Evolutionary conservation across 2,888 invertebrate species (phyloP).

Genomic region (Drosophila quasianomalipes): DNA sequence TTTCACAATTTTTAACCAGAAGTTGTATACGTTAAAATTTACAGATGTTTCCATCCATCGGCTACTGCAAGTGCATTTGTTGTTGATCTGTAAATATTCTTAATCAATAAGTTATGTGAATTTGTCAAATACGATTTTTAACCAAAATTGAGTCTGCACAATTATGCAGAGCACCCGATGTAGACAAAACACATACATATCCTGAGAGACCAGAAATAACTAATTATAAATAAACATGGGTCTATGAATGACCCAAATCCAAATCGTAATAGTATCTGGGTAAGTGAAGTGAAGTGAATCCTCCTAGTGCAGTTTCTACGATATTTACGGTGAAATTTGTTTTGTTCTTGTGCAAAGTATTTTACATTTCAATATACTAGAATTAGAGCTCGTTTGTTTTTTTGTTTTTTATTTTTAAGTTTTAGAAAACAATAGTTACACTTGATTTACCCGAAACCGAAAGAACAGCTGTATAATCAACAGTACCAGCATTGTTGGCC

Average conservation of each 20-base stretch:
- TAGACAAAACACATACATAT: background rate
- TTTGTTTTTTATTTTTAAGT: constrained; percentile 11
- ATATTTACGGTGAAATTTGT: constrained; percentile 53
- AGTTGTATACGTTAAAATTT: background rate
- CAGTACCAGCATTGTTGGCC: constrained; percentile 85
- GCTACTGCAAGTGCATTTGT: background rate
- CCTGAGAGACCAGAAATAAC: background rate
- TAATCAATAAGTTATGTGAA: background rate
- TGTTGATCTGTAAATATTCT: background rate
- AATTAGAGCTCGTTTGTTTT: constrained; percentile 24
- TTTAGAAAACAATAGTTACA: constrained; percentile 60
- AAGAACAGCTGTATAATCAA: constrained; percentile 86
- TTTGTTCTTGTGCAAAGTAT: constrained; percentile 47
- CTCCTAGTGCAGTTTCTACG: constrained; percentile 58
- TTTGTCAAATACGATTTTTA: background rate
- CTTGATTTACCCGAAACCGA: constrained; percentile 86
- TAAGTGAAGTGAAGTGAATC: background rate
- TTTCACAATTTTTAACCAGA: background rate
- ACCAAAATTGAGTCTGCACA: background rate
- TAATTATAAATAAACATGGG: background rate
- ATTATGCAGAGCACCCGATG: too few species aligned
- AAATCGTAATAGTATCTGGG: constrained; percentile 3
- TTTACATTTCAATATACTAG: constrained; percentile 45
- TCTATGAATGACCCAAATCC: background rate
- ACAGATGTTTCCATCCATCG: background rate